phyloP scores from a whole-genome alignment of 2,888 invertebrate species.

The Epirrhoe tristata region DNA sequence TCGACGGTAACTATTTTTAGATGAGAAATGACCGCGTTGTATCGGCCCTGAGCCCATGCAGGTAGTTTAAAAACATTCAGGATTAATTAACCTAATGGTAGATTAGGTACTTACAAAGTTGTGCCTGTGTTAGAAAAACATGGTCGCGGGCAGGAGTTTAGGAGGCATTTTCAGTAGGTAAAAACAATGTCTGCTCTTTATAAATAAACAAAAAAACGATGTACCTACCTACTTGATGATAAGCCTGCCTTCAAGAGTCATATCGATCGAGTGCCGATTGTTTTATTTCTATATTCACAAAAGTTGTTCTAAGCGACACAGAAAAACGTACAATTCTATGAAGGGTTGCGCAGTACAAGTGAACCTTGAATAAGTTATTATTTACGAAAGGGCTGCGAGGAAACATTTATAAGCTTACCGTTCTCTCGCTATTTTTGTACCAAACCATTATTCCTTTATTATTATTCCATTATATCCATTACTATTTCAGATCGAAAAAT shows the following conservation, averaged over 20 bases:
- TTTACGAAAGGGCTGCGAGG: background rate
- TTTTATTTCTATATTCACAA: background rate
- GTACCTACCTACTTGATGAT: background rate
- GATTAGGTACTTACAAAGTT: too few relatives aligned
- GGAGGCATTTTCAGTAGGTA: too few relatives aligned
- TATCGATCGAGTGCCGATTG: background rate
- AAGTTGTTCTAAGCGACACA: background rate
- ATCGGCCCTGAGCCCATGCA: background rate
- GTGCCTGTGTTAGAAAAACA: too few relatives aligned
- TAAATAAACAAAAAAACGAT: too few relatives aligned
- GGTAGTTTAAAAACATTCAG: too few relatives aligned
- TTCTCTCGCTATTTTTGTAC: background rate
- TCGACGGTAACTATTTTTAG: background rate
- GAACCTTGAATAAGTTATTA: slow-evolving; percentile 1
- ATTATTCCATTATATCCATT: background rate
- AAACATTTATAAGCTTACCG: background rate
- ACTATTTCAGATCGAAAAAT: too few relatives aligned
- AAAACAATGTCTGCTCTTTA: too few relatives aligned
- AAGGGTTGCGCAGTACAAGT: background rate
- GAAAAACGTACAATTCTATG: background rate
- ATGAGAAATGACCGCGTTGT: background rate
- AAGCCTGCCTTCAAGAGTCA: background rate
- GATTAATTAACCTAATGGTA: too few relatives aligned
- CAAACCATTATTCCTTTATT: background rate
- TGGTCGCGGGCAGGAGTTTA: too few relatives aligned